Base-by-base conservation (phyloP, 2,113 vertebrate genomes). In the Pampusana beccarii region DNA sequence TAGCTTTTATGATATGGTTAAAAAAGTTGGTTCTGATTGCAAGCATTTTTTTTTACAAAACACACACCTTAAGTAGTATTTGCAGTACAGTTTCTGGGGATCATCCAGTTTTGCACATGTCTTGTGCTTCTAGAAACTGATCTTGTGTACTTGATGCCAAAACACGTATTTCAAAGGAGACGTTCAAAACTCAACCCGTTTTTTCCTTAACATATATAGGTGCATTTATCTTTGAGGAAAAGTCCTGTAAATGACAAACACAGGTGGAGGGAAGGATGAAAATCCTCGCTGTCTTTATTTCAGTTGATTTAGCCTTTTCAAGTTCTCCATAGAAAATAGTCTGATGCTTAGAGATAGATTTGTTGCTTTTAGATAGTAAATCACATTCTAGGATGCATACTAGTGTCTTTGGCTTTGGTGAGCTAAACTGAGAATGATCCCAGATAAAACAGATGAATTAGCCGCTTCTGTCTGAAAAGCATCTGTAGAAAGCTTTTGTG, bases 251-350 rank as follows among this genome's bases (percentile, higher is more conserved):
- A 74, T 61, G 50, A 73, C 54, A 91, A 85, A 67, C 8, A 4
- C 24, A 57, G 72, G n/a, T 38, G 31, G 14, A 89, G n/a, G 16
- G 61, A 77, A 89, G 46, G 25, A 67, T n/a, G 16, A 80, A 13
- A 83, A 61, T 34, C 60, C 56, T 85, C 82, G 10, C 18, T 87
- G 33, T 67, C n/a, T 89, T 84, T 79, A 34, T 82, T 74, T 90
- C 66, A 91, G 3, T 21, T 36, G 26, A 80, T 95, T 91, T 82
- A 85, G 24, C 51, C n/a, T 80, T 89, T 91, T 87, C 17, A 33
- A 16, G 5, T 94, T 46, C 82, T 95, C 72, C 33, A 12, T 31
- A 71, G 61, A 78, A 96, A 91, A 93, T 48, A 70, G 85, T 81
- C 19, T 62, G 34, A 58, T 93, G 64, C 87, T 86, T 71, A 84